Evolutionary conservation across 2,113 vertebrate species (phyloP).

Genomic region (Carassius auratus): DNA sequence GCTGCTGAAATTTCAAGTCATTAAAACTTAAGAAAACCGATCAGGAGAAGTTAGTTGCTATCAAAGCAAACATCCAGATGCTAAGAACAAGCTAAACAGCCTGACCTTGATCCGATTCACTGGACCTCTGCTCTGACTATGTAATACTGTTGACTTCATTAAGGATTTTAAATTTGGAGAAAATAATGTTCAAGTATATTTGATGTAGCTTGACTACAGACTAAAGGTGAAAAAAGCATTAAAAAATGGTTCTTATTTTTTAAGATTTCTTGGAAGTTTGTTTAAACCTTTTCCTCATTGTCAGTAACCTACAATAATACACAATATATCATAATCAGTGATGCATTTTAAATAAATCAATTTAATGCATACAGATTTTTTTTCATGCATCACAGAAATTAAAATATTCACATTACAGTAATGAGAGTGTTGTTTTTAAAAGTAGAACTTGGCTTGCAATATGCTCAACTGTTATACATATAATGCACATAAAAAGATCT

Average conservation of each 20-base stretch:
- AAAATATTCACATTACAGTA: too few species aligned
- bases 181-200: not conserved
- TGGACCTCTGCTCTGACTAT: not conserved
- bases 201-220: not conserved
- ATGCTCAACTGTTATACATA: too few species aligned
- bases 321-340: too few species aligned
- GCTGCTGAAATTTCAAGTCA: not conserved
- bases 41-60: conserved; percentile 38
- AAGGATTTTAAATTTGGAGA: not conserved
- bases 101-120: not conserved
- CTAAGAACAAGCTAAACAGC: conserved; percentile 22
- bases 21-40: conserved; percentile 37
- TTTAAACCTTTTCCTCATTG: not conserved
- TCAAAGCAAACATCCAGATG: conserved; percentile 53
- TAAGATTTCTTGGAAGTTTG: not conserved
- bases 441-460: too few species aligned
- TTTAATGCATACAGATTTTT: too few species aligned
- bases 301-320: not conserved
- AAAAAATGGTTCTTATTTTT: not conserved
- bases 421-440: too few species aligned
- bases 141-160: not conserved
- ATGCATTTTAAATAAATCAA: too few species aligned
- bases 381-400: too few species aligned
- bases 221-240: too few species aligned
- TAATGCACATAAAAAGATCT: too few species aligned